Percentiles rank a stretch among this genome's conserved stretches.
Conservation (phyloP, 2,113 vertebrate species). For the Leptocoma aspasia region DNA sequence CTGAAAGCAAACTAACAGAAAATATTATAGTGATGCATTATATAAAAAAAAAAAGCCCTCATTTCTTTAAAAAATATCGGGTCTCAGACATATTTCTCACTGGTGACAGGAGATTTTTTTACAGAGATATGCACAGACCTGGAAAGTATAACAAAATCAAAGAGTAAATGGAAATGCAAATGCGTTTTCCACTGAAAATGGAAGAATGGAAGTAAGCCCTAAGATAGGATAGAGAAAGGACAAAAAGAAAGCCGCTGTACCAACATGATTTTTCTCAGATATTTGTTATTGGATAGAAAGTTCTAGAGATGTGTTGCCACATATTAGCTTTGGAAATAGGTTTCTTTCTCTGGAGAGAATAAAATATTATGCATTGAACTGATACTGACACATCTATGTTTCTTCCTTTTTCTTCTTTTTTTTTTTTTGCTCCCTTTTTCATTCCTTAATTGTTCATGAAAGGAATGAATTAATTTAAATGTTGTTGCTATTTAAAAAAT, state of each 20-base stretch:
- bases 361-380: not conserved
- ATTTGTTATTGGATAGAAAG: not conserved
- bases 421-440: not conserved
- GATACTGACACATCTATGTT: accelerated
- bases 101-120: not conserved
- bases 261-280: not conserved
- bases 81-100: not conserved
- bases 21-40: not conserved
- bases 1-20: not conserved
- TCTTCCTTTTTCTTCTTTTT: too few relatives aligned
- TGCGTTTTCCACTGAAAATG: not conserved
- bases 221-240: not conserved
- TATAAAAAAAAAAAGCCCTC: not conserved
- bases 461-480: not conserved
- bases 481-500: not conserved
- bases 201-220: not conserved
- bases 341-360: not conserved
- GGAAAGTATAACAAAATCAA: not conserved
- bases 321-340: not conserved
- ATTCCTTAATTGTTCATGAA: not conserved
- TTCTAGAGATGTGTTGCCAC: not conserved
- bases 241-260: accelerated
- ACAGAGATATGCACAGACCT: not conserved
- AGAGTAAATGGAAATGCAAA: not conserved
- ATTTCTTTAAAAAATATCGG: not conserved